A percentile compares a stretch with the other conserved stretches of the same genome.
These are phyloP conservation scores for Dexiosoma caninum DNA, from an alignment of 2,888 invertebrate species.

Conservation along the genomic window DNA sequence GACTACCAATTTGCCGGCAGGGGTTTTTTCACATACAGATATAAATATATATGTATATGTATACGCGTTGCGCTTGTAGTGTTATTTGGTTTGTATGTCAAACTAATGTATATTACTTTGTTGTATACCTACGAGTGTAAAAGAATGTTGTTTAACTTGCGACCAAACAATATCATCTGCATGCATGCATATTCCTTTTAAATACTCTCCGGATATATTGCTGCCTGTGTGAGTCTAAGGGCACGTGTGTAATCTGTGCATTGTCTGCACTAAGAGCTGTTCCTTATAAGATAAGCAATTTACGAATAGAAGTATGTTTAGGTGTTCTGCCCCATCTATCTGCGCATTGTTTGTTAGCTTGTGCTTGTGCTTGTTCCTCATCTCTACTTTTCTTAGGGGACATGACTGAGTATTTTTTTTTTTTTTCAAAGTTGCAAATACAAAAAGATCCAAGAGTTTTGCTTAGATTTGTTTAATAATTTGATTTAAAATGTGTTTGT, in stretches of 20 bases:
- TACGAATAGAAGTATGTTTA: background rate
- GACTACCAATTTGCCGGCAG: no score
- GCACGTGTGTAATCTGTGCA: background rate
- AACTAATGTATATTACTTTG: slow-evolving; percentile 38
- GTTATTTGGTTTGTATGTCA: slow-evolving; percentile 6
- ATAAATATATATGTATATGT: background rate
- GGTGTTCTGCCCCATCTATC: background rate
- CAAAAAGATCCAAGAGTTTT: slow-evolving; percentile 3
- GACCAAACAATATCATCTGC: background rate
- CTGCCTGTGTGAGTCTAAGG: slow-evolving; percentile 37
- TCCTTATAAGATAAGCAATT: slow-evolving; percentile 19
- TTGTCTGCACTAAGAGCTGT: background rate
- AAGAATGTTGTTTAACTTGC: slow-evolving; percentile 35
- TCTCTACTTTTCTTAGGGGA: slow-evolving; percentile 33
- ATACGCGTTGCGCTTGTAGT: background rate
- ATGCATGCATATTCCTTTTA: slow-evolving; percentile 4
- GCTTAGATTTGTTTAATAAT: slow-evolving; percentile 54
- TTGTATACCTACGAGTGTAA: slow-evolving; percentile 1
- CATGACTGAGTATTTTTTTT: background rate
- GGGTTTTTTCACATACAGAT: no score
- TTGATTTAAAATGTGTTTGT: slow-evolving; percentile 60
- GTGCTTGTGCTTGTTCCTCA: background rate
- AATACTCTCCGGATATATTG: slow-evolving; percentile 37
- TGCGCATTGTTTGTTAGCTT: no score
- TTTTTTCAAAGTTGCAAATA: background rate